These are phyloP conservation scores for Boloria euphrosyne DNA, from an alignment of 2,888 invertebrate genomes.

Conservation along the genomic window DNA sequence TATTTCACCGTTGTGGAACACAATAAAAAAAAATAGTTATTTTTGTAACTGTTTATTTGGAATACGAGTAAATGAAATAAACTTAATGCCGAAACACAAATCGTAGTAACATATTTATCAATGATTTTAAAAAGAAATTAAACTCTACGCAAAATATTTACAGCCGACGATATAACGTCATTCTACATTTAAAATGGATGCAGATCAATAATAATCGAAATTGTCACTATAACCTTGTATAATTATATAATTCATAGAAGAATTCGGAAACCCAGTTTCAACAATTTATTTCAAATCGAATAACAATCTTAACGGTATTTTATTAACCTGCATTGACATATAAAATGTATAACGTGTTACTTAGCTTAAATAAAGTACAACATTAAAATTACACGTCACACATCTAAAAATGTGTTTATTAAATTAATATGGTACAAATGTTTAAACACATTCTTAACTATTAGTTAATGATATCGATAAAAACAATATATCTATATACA, in stretches of 20 bases:
- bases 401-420: constrained; percentile 60
- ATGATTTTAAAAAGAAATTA: constrained; percentile 70
- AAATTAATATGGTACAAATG: constrained; percentile 61
- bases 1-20: constrained; percentile 39
- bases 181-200: constrained; percentile 62
- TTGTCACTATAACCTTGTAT: constrained; percentile 45
- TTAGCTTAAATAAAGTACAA: constrained; percentile 59
- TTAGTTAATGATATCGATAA: constrained; percentile 61
- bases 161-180: constrained; percentile 74
- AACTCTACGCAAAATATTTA: constrained; percentile 74
- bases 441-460: constrained; percentile 52
- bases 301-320: constrained; percentile 61
- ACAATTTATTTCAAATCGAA: constrained; percentile 56
- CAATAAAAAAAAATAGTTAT: constrained; percentile 43
- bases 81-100: constrained; percentile 78
- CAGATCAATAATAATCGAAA: constrained; percentile 72
- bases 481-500: constrained; percentile 69
- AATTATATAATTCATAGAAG: constrained; percentile 45
- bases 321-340: constrained; percentile 73
- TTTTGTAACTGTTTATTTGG: constrained; percentile 75
- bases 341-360: constrained; percentile 55
- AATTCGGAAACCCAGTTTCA: constrained; percentile 60
- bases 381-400: constrained; percentile 45
- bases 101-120: constrained; percentile 70
- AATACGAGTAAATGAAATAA: constrained; percentile 83